A percentile compares a stretch with the other conserved stretches of the same genome.
Conservation (phyloP, 1,140 invertebrate genomes). For the Ladona fulva region DNA sequence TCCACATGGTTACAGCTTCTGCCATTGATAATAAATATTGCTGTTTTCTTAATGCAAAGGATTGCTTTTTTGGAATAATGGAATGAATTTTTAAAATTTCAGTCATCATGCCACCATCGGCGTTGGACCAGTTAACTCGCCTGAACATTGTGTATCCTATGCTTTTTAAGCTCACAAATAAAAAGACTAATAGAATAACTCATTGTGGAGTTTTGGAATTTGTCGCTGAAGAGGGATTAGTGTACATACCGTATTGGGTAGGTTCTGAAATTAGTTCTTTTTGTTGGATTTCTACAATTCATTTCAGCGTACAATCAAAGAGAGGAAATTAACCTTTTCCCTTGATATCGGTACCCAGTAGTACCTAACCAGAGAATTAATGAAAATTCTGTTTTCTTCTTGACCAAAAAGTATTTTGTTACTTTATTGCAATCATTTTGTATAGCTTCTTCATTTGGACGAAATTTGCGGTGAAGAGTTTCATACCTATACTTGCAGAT, state of each 20-base stretch:
- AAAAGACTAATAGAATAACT: constrained; percentile 72
- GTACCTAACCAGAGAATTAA: no score
- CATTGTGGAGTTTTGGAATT: constrained; percentile 99
- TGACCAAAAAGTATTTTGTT: no score
- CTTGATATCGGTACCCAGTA: no score
- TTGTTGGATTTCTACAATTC: no score
- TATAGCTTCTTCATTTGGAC: not conserved
- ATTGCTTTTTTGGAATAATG: no score
- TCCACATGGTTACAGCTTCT: constrained; percentile 4
- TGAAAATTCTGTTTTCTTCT: no score
- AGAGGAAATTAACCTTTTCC: no score
- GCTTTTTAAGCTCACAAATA: constrained; percentile 94
- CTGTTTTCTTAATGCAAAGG: no score
- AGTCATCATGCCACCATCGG: constrained; percentile 98
- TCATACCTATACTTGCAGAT: constrained; percentile 54
- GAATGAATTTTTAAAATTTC: constrained; percentile 32
- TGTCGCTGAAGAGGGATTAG: constrained; percentile 96
- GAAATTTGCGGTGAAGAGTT: no score
- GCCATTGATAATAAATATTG: constrained; percentile 10
- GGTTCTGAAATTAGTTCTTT: constrained; percentile 18
- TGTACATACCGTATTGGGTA: constrained; percentile 96
- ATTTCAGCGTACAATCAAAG: no score
- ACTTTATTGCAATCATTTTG: not conserved
- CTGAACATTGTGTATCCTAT: constrained; percentile 98
- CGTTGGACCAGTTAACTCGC: constrained; percentile 83